phyloP scores from a whole-genome alignment of 2,888 invertebrate species.

The Reticulitermes lucifugus region DNA sequence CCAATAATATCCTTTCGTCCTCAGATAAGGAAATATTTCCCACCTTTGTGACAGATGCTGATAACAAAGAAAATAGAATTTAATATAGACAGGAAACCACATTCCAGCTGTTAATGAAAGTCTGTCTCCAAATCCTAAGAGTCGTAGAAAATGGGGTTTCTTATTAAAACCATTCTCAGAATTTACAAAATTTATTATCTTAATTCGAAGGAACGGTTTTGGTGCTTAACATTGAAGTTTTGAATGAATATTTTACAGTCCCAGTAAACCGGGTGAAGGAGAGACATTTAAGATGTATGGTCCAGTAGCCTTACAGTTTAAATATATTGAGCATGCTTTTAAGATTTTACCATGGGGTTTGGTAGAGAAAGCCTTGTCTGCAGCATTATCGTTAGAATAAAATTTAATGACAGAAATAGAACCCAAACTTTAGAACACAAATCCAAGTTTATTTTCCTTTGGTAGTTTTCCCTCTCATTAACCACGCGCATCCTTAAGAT shows the following conservation, averaged over 20 bases:
- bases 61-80: background rate
- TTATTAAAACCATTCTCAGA: conserved; percentile 7
- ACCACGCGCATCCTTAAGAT: background rate
- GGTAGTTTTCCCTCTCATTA: background rate
- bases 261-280: background rate
- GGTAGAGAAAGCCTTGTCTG: background rate
- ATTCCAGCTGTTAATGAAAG: background rate
- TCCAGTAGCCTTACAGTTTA: background rate
- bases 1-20: too few species aligned
- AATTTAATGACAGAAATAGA: background rate
- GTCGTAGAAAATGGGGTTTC: background rate
- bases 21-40: background rate
- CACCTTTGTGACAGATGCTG: background rate
- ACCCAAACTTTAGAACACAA: background rate
- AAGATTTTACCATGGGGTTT: background rate
- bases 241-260: background rate
- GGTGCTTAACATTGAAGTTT: background rate
- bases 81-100: background rate
- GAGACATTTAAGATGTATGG: background rate
- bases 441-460: background rate
- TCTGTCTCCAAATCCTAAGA: background rate
- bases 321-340: background rate
- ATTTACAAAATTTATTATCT: background rate
- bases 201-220: background rate
- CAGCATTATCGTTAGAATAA: background rate